Conservation (phyloP, 2,888 invertebrate genomes). For the Oxystoma pomonae region DNA sequence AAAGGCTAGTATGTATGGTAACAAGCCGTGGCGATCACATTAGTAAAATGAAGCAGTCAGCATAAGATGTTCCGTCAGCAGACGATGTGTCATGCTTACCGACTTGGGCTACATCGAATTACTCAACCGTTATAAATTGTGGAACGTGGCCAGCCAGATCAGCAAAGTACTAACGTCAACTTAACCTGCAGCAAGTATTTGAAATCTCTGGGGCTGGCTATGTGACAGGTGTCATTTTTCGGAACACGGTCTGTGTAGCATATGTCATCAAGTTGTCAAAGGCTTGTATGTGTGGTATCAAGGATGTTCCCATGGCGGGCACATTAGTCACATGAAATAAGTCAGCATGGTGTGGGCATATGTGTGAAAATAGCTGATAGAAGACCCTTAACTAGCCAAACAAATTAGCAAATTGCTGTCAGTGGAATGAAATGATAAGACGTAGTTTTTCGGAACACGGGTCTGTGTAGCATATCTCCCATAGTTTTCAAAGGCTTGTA, state of each 20-base stretch:
- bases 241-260: slow-evolving; percentile 66
- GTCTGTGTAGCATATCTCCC: slow-evolving; percentile 79
- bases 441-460: slow-evolving; percentile 68
- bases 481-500: slow-evolving; percentile 71
- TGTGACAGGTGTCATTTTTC: slow-evolving; percentile 76
- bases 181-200: slow-evolving; percentile 74
- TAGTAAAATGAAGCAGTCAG: slow-evolving; percentile 50
- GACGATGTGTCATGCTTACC: no score
- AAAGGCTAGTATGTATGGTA: slow-evolving; percentile 85
- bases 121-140: slow-evolving; percentile 70
- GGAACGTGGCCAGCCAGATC: slow-evolving; percentile 69
- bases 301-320: slow-evolving; percentile 96
- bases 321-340: slow-evolving; percentile 81
- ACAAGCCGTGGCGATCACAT: slow-evolving; percentile 95
- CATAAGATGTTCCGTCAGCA: no score
- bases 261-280: slow-evolving; percentile 79
- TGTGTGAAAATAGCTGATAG: slow-evolving; percentile 50
- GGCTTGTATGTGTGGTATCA: slow-evolving; percentile 91
- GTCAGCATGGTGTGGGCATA: slow-evolving; percentile 82
- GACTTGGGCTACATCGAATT: slow-evolving; percentile 76
- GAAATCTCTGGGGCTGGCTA: no score
- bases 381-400: slow-evolving; percentile 64
- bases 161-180: slow-evolving; percentile 76
- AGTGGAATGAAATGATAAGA: slow-evolving; percentile 72
- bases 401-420: slow-evolving; percentile 87